Evolutionary conservation across 2,888 invertebrate species (phyloP), one percentile per base, ranked within the genome.

Genomic region (Spisula solida): DNA sequence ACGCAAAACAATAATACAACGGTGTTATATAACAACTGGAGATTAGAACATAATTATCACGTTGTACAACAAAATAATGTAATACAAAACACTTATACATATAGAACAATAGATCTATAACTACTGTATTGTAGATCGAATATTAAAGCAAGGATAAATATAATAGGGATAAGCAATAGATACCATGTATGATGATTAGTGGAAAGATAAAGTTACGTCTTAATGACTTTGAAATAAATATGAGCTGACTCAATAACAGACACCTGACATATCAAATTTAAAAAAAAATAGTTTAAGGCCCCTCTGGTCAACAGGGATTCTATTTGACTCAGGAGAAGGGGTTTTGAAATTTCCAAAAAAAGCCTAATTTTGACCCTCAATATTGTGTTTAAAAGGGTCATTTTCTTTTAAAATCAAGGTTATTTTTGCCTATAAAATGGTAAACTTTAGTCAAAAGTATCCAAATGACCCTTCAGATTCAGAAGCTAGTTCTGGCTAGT

Each of bases 141-240:
- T 75, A 75, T 8, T 75, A 25, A 14, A 75, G 75, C 41, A 5
- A 18, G 75, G 29, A 34, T 75, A 75, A 75, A 75, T 75, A 34
- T 8, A 75, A 75, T 41, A 41, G 41, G 41, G 41, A 41, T 41
- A 41, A 60, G n/a, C 60, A 66, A 16, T 75, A 41, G 41, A 75
- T 31, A 14, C 75, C 60, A 6, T 66, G 12, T 34, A 31, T 34
- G 34, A 31, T 75, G 75, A 75, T 75, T 75, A 14, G 14, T 31
- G 31, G 75, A 75, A 16, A 75, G 75, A 75, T 75, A 75, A 75
- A 14, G 75, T 75, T 75, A 31, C 75, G 16, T 31, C 16, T 75
- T 75, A 75, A 75, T 34, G 75, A 75, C 75, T 75, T 29, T n/a
- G 25, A n/a, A 60, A 60, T 60, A 6, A 25, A 60, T 60, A 60